phyloP scores from a whole-genome alignment of 1,140 invertebrate species.

The Heliconius hermathena region DNA sequence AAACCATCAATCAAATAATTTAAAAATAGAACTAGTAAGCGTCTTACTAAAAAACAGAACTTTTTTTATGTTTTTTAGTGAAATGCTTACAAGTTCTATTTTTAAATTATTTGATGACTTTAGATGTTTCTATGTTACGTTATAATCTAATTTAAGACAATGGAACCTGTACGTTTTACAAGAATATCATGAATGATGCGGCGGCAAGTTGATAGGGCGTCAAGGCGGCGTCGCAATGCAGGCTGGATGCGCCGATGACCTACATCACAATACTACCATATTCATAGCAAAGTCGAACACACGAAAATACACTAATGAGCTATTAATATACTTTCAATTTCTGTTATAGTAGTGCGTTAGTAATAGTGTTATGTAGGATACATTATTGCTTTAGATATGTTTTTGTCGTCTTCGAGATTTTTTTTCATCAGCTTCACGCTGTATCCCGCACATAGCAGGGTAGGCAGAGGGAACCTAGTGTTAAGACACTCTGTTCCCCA shows the following conservation, averaged over 20 bases:
- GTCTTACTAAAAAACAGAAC: background rate
- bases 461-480: no score
- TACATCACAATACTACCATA: conserved; percentile 38
- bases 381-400: background rate
- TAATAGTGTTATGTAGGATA: no score
- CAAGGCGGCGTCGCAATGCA: conserved; percentile 39
- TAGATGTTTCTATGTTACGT: no score
- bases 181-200: conserved; percentile 39
- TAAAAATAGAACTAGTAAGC: background rate
- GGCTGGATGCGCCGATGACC: conserved; percentile 44
- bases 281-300: background rate
- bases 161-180: conserved; percentile 26
- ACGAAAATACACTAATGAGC: conserved; percentile 20
- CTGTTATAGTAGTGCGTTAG: background rate
- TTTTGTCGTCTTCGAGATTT: no score
- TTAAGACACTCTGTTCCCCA: no score
- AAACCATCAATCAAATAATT: background rate
- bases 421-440: no score
- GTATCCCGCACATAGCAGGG: no score
- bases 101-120: no score
- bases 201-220: conserved; percentile 1
- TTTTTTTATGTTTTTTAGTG: no score
- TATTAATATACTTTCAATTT: background rate
- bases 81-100: no score
- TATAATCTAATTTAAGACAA: background rate